Evolutionary conservation across 2,888 invertebrate species (phyloP).

Genomic region (Ashinkailepas kermadecensis): DNA sequence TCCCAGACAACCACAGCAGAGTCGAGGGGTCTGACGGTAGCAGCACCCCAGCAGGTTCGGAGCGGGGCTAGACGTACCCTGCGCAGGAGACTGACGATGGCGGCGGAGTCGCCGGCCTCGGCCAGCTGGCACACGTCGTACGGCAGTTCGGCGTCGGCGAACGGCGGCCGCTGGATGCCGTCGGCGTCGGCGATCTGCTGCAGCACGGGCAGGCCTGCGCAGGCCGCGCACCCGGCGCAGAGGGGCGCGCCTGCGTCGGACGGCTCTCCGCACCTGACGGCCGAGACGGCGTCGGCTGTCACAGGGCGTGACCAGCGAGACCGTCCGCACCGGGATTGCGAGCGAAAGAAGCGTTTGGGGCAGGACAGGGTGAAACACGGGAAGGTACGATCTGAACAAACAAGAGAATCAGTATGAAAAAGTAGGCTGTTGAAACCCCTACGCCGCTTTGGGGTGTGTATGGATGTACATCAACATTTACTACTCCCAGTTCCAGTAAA

Average conservation of each 20-base stretch:
- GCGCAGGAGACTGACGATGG: not conserved
- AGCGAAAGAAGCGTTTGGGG: no score
- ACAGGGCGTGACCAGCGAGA: not conserved
- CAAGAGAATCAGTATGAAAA: no score
- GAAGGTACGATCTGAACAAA: no score
- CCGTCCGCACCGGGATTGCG: no score
- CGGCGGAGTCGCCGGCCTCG: not conserved
- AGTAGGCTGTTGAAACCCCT: no score
- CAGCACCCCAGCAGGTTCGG: no score
- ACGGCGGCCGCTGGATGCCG: slow-evolving; percentile 31
- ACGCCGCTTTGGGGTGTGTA: no score
- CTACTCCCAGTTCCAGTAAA: no score
- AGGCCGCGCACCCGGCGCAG: slow-evolving; percentile 25
- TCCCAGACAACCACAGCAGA: no score
- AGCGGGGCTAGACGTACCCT: slow-evolving; percentile 19
- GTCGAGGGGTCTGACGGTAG: no score
- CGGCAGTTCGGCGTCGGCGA: slow-evolving; percentile 28
- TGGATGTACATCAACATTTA: no score
- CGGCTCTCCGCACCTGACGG: slow-evolving; percentile 14
- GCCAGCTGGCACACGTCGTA: slow-evolving; percentile 20
- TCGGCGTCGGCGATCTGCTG: slow-evolving; percentile 31
- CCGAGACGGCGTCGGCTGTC: not conserved
- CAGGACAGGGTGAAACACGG: no score
- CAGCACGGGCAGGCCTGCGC: slow-evolving; percentile 29
- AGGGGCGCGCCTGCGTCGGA: not conserved